Conservation (phyloP, 37 sponge, comb jelly and placozoan genomes). For the Haliclona indistincta region DNA sequence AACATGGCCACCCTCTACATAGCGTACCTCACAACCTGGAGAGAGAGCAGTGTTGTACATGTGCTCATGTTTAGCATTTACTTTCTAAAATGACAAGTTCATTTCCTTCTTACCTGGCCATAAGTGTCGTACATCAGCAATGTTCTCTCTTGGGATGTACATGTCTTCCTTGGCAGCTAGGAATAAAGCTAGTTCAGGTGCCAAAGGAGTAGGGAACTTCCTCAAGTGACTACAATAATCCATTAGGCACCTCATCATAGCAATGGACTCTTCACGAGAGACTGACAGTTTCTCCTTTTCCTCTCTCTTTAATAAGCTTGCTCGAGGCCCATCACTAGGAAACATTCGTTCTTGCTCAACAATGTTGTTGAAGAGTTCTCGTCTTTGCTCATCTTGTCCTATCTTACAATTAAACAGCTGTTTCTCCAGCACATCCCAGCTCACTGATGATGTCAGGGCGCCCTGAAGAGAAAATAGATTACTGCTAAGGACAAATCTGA, state of each 20-base stretch:
- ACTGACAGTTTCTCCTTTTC: not conserved
- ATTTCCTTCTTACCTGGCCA: slow-evolving; percentile 73
- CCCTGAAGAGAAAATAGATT: slow-evolving; percentile 47
- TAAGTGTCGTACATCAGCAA: slow-evolving; percentile 34
- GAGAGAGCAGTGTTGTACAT: slow-evolving; percentile 7
- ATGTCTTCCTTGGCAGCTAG: slow-evolving; percentile 67
- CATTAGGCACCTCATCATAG: slow-evolving; percentile 39
- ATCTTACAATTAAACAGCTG: slow-evolving; percentile 41
- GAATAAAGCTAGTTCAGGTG: slow-evolving; percentile 25
- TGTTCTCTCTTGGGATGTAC: slow-evolving; percentile 67
- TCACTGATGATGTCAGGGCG: slow-evolving; percentile 40
- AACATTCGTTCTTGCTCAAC: not conserved
- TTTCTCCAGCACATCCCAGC: slow-evolving; percentile 66
- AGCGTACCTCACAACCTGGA: slow-evolving; percentile 73
- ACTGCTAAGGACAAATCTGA: not conserved
- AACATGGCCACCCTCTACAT: slow-evolving; percentile 81
- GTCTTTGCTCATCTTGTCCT: slow-evolving; percentile 18
- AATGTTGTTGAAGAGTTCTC: slow-evolving; percentile 5
- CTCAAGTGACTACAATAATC: slow-evolving; percentile 65
- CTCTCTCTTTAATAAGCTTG: not conserved
- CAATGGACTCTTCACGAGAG: slow-evolving; percentile 14
- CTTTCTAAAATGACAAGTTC: not conserved
- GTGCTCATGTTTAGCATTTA: not conserved
- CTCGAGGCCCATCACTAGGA: no score
- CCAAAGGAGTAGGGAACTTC: slow-evolving; percentile 51